Conservation (phyloP, 1,140 invertebrate genomes). For the Halictus rubicundus region DNA sequence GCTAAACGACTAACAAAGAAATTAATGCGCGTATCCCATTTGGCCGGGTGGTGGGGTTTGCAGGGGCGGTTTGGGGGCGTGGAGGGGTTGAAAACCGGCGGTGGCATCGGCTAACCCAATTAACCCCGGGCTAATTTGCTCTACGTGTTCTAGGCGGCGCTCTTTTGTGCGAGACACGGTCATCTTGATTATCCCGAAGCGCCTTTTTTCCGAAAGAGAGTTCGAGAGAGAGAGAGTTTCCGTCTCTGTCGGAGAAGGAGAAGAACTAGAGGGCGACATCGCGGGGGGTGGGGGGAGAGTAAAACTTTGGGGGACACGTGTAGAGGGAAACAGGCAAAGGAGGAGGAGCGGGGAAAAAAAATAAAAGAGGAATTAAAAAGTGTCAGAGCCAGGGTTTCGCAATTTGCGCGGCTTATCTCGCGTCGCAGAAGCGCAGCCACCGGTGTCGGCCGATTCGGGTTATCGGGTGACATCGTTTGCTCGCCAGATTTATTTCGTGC, state of each 20-base stretch:
- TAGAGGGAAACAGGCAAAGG: neutral
- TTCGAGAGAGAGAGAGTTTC: neutral
- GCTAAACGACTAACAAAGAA: constrained; percentile 52
- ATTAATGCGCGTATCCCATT: constrained; percentile 56
- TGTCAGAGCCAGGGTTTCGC: constrained; percentile 28
- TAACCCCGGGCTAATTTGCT: constrained; percentile 62
- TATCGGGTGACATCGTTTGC: constrained; percentile 38
- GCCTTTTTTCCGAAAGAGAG: constrained; percentile 17
- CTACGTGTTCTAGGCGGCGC: constrained; percentile 52
- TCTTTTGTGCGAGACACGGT: constrained; percentile 44
- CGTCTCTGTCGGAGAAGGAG: no score
- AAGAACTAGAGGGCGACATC: neutral
- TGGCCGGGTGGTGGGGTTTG: no score
- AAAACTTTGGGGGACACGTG: no score
- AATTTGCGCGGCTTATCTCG: constrained; percentile 43
- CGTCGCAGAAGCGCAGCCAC: constrained; percentile 9
- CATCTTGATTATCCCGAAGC: constrained; percentile 56
- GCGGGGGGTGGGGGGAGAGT: neutral
- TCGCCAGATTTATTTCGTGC: constrained; percentile 28
- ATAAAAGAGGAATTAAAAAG: constrained; percentile 31
- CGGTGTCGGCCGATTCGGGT: constrained; percentile 26
- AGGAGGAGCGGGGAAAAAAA: neutral
- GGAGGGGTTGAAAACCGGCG: constrained; percentile 25
- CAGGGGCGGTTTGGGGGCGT: neutral
- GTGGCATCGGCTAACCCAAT: constrained; percentile 60